A percentile compares a stretch with the other conserved stretches of the same genome.
These are phyloP conservation scores for Acanthosepion esculentum DNA, from an alignment of 2,888 invertebrate species.

Conservation along the genomic window DNA sequence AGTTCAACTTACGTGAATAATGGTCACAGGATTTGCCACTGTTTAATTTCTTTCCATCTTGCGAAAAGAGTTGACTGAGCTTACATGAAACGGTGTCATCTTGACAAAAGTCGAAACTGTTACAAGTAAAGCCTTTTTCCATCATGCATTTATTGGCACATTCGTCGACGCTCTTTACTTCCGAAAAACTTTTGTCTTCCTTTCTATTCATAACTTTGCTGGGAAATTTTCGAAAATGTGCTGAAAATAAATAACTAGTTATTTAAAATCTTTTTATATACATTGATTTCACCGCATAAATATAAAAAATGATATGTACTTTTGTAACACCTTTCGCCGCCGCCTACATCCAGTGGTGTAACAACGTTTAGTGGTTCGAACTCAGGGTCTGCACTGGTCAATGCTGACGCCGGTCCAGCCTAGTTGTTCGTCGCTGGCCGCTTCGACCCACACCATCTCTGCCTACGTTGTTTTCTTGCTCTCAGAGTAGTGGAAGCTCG, in stretches of 20 bases:
- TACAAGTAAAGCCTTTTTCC: constrained; percentile 53
- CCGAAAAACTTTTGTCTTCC: not conserved
- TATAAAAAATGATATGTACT: not conserved
- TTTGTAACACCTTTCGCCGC: too few species aligned
- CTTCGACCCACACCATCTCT: too few species aligned
- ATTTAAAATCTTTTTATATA: not conserved
- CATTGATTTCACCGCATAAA: not conserved
- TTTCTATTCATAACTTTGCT: not conserved
- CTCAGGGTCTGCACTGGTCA: too few species aligned
- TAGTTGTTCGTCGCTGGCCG: too few species aligned
- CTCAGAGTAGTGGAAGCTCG: too few species aligned
- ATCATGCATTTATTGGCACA: constrained; percentile 59
- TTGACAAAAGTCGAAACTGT: constrained; percentile 58
- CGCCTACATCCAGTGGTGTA: too few species aligned
- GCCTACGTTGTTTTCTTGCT: too few species aligned
- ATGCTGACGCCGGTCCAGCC: too few species aligned
- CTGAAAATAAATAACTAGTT: not conserved
- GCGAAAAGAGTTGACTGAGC: constrained; percentile 54
- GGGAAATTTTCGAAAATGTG: not conserved
- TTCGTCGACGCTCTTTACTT: constrained; percentile 53
- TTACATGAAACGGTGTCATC: constrained; percentile 52
- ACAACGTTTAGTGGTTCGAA: too few species aligned
- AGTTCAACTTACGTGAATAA: constrained; percentile 55
- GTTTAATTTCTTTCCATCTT: constrained; percentile 52
- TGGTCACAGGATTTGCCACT: constrained; percentile 54